Conservation (phyloP, 1,140 invertebrate genomes). For the Tetraneura akinire region DNA sequence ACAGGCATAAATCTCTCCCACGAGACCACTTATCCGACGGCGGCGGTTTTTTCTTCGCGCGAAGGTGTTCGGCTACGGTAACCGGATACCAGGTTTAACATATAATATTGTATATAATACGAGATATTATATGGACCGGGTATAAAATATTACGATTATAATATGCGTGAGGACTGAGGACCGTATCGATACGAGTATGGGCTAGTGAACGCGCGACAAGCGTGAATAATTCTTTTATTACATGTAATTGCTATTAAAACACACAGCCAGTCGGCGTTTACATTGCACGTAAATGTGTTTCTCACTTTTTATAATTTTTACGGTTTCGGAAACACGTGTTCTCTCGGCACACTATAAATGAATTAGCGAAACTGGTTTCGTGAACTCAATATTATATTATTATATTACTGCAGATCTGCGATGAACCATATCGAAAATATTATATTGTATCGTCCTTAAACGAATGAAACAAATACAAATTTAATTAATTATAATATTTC, state of each 20-base stretch:
- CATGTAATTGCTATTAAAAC: constrained; percentile 49
- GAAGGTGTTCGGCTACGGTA: constrained; percentile 4
- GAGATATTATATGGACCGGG: neutral
- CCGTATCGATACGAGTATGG: constrained; percentile 2
- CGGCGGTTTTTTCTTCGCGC: neutral
- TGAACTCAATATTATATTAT: no score
- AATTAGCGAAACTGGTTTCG: constrained; percentile 48
- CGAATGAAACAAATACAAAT: no score
- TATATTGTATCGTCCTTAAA: no score
- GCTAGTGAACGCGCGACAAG: neutral
- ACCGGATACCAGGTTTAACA: constrained; percentile 21
- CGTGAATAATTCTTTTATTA: constrained; percentile 45
- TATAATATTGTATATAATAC: neutral
- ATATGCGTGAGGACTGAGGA: neutral
- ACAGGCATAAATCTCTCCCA: constrained; percentile 39
- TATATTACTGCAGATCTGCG: neutral
- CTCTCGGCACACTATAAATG: constrained; percentile 27
- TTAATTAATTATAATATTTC: no score
- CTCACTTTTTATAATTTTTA: neutral
- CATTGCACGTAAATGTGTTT: neutral
- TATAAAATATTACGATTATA: neutral
- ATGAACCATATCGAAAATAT: no score
- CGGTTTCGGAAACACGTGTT: constrained; percentile 27
- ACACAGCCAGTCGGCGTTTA: neutral
- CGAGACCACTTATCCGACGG: constrained; percentile 20